These are phyloP conservation scores for Melangyna quadrimaculata DNA, from an alignment of 2,888 invertebrate species.

Conservation along the genomic window DNA sequence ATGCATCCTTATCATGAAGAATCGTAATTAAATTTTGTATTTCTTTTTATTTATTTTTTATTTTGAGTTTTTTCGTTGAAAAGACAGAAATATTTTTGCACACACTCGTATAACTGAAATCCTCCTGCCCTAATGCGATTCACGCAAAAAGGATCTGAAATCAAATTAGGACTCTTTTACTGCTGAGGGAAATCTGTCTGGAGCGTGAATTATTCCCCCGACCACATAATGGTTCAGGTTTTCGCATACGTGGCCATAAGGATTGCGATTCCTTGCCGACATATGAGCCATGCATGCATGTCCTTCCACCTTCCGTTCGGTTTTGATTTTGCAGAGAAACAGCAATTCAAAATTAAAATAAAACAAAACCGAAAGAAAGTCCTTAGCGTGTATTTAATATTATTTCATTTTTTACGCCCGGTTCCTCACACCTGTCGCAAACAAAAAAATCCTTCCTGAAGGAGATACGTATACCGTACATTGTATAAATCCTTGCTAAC, in stretches of 20 bases:
- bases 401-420: constrained; percentile 56
- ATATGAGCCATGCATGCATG: constrained; percentile 66
- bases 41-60: constrained; percentile 22
- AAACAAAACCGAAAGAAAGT: constrained; percentile 37
- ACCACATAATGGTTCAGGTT: background rate
- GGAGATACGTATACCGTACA: background rate
- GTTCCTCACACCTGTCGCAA: constrained; percentile 35
- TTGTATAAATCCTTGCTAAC: background rate
- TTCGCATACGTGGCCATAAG: constrained; percentile 29
- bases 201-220: constrained; percentile 56
- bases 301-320: constrained; percentile 29
- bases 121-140: constrained; percentile 46
- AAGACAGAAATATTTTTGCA: constrained; percentile 35
- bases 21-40: constrained; percentile 65
- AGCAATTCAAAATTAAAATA: background rate
- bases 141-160: constrained; percentile 65
- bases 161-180: constrained; percentile 54
- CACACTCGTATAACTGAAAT: background rate
- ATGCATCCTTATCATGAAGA: constrained; percentile 63
- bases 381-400: constrained; percentile 49
- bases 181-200: constrained; percentile 57
- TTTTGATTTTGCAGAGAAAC: background rate
- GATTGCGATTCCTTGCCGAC: constrained; percentile 35
- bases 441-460: constrained; percentile 13
- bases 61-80: constrained; percentile 17